Conservation (phyloP, 2,113 vertebrate species). For the Lasiurus cinereus region DNA sequence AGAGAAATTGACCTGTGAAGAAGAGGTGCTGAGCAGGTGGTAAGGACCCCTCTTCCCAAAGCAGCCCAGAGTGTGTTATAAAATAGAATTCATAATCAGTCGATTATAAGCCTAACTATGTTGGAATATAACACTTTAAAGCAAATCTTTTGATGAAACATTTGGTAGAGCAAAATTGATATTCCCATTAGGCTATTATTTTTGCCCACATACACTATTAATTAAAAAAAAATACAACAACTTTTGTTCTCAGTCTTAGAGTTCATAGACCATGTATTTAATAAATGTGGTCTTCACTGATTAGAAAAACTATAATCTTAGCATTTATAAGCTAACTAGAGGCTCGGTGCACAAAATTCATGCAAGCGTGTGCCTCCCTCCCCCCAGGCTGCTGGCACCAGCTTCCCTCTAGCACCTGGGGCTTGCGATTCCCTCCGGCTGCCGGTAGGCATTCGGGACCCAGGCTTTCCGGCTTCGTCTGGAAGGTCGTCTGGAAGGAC, state of each 20-base stretch:
- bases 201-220: too few relatives aligned
- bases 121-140: slow-evolving; percentile 37
- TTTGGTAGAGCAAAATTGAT: slow-evolving; percentile 51
- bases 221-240: too few relatives aligned
- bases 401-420: too few relatives aligned
- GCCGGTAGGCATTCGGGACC: too few relatives aligned
- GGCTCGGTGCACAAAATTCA: too few relatives aligned
- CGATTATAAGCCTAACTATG: slow-evolving; percentile 26
- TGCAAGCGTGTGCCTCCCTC: too few relatives aligned
- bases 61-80: background rate
- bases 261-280: slow-evolving; percentile 29
- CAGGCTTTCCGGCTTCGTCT: too few relatives aligned
- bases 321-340: slow-evolving; percentile 38
- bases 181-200: slow-evolving; percentile 57
- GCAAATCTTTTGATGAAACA: slow-evolving; percentile 45
- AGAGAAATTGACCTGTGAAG: slow-evolving; percentile 1
- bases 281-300: slow-evolving; percentile 30
- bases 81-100: slow-evolving; percentile 34
- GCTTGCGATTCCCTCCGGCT: too few relatives aligned
- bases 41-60: background rate
- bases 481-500: too few relatives aligned
- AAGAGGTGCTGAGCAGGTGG: background rate
- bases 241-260: slow-evolving; percentile 27
- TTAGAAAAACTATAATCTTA: slow-evolving; percentile 56
- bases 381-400: too few relatives aligned